Conservation (phyloP, 2,888 invertebrate genomes). For the Bedellia somnulentella region DNA sequence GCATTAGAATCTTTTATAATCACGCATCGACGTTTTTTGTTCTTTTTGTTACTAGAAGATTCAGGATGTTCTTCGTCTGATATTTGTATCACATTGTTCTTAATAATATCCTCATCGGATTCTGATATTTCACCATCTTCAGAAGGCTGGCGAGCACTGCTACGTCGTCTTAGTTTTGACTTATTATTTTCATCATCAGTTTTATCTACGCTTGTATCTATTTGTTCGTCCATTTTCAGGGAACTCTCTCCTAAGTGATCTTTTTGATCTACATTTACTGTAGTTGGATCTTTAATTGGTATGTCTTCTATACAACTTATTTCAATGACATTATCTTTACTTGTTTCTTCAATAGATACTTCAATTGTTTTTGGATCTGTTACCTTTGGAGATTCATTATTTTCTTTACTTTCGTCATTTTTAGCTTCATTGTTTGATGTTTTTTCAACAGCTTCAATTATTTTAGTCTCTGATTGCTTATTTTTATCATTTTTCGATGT, state of each 20-base stretch:
- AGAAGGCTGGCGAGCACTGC: too few relatives aligned
- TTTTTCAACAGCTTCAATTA: not conserved
- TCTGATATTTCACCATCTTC: constrained; percentile 1
- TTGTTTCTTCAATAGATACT: constrained; percentile 4
- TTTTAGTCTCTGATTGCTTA: too few relatives aligned
- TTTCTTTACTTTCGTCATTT: constrained; percentile 1
- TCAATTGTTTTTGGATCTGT: not conserved
- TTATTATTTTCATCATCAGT: too few relatives aligned
- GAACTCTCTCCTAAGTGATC: too few relatives aligned
- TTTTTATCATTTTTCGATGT: too few relatives aligned
- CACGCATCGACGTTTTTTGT: too few relatives aligned
- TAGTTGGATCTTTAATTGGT: not conserved
- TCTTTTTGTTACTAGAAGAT: too few relatives aligned
- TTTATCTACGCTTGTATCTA: too few relatives aligned
- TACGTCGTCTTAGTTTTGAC: too few relatives aligned
- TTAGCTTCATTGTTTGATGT: not conserved
- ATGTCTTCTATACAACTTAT: constrained; percentile 2
- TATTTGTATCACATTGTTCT: not conserved
- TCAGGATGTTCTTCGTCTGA: not conserved
- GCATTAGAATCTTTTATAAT: not conserved
- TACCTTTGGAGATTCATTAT: too few relatives aligned
- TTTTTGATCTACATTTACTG: not conserved
- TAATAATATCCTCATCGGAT: not conserved
- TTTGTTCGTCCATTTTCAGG: too few relatives aligned
- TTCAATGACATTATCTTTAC: constrained; percentile 5